Base-by-base conservation (phyloP, 1,140 invertebrate species). In the Acromyrmex echinatior region DNA sequence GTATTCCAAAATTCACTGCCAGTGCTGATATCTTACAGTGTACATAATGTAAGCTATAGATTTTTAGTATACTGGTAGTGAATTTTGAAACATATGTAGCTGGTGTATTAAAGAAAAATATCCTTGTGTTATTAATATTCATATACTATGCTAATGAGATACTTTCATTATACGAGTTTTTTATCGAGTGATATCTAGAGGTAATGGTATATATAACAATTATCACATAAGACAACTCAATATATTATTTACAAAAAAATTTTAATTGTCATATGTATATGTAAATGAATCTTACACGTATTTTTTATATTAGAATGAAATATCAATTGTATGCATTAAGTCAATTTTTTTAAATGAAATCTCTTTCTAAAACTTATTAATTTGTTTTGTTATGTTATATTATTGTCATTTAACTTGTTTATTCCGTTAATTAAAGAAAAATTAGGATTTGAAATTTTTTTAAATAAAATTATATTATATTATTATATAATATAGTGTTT, bases 131-230 rank as follows among this genome's bases (percentile, higher is more conserved):
- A 76, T 35, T 18, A 18, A 73, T 45, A 73, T 60, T 21, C 6
- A 31, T 56, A 10, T 81, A 39, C 5, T 21, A 14, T 39, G 21
- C 10, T 16, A 71, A 28, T n/a, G 7, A 82, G 31, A 31, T 51
- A 25, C 10, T 73, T 3, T 7, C 18, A 12, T 73, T 39, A 21
- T 16, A 73, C 25, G 12, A 35, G 14, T 35, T 74, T 82, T 62
- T 74, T 51, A 73, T 62, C 14, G 5, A 74, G 70, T 74, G 45
- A 76, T 63, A 60, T 82, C 3, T 73, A 31, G 35, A 31, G 3
- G 3, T 51, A 76, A 56, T 21, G 35, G 10, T 62, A n/a, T 18
- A 7, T 39, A 4, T 71, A 28, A 35, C 14, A 53, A 39, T 80
- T 56, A 35, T 16, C 4, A 1, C 2, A 2, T 39, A 70, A 56